phyloP scores from a whole-genome alignment of 2,113 vertebrate species.

The Tetrao urogallus region DNA sequence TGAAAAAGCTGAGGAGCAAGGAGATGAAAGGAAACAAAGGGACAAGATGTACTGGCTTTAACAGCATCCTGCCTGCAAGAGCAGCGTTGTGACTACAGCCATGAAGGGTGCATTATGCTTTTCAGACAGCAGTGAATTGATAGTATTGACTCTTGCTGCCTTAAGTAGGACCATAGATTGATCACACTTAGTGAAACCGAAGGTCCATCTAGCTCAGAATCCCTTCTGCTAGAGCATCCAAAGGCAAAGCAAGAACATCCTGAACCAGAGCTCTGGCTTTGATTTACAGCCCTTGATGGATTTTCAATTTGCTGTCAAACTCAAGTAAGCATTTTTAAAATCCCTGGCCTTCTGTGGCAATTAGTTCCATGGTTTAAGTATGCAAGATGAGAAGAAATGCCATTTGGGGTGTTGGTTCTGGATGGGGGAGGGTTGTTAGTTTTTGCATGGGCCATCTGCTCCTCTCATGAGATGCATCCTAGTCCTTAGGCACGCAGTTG shows the following conservation, averaged over 20 bases:
- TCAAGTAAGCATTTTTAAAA: background rate
- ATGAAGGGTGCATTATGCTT: background rate
- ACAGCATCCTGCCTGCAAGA: background rate
- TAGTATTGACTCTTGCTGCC: background rate
- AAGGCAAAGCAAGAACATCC: background rate
- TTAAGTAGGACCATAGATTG: background rate
- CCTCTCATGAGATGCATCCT: background rate
- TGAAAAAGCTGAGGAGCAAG: background rate
- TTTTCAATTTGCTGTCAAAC: background rate
- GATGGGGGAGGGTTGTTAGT: background rate
- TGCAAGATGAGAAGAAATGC: background rate
- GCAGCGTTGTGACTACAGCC: accelerated
- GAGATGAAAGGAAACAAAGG: background rate
- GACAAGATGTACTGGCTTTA: background rate
- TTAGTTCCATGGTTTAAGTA: background rate
- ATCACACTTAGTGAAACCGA: background rate
- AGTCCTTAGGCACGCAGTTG: background rate
- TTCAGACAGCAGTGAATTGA: background rate
- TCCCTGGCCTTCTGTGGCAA: background rate
- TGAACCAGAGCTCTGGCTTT: background rate
- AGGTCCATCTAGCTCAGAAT: background rate
- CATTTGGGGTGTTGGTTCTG: background rate
- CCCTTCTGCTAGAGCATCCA: background rate
- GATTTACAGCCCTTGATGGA: background rate
- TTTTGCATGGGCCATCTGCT: slow-evolving; percentile 1